Evolutionary conservation across 2,888 invertebrate genomes (phyloP).

Genomic region (Tethea ocularis): DNA sequence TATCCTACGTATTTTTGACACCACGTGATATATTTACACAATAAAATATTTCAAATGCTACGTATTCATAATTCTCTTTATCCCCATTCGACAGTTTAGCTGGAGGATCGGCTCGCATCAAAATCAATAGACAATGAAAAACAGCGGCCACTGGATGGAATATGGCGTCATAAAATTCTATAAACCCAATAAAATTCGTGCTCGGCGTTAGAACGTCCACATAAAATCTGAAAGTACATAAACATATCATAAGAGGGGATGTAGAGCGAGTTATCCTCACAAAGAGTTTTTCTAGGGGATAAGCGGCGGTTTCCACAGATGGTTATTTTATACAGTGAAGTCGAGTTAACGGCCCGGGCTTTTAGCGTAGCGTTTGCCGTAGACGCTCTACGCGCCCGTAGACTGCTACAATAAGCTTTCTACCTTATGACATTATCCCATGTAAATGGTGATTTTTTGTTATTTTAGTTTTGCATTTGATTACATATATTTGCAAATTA

Average conservation of each 20-base stretch:
- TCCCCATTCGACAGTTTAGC: constrained; percentile 52
- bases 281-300: constrained; percentile 79
- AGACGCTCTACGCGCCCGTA: constrained; percentile 38
- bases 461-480: constrained; percentile 2
- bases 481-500: constrained; percentile 14
- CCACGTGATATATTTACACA: not conserved
- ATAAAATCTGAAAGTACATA: constrained; percentile 83
- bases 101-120: constrained; percentile 48
- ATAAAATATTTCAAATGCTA: not conserved
- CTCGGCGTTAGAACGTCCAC: constrained; percentile 80
- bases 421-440: constrained; percentile 22
- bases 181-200: constrained; percentile 83
- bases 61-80: constrained; percentile 25
- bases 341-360: constrained; percentile 70
- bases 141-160: constrained; percentile 76
- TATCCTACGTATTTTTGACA: no score
- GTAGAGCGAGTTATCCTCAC: constrained; percentile 77
- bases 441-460: constrained; percentile 20
- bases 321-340: constrained; percentile 82
- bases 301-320: constrained; percentile 76
- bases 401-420: constrained; percentile 26
- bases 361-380: constrained; percentile 47
- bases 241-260: constrained; percentile 83
- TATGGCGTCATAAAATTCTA: constrained; percentile 81
- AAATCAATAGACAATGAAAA: constrained; percentile 81